Conservation (phyloP, 2,113 vertebrate genomes). For the Leucopsar rothschildi region DNA sequence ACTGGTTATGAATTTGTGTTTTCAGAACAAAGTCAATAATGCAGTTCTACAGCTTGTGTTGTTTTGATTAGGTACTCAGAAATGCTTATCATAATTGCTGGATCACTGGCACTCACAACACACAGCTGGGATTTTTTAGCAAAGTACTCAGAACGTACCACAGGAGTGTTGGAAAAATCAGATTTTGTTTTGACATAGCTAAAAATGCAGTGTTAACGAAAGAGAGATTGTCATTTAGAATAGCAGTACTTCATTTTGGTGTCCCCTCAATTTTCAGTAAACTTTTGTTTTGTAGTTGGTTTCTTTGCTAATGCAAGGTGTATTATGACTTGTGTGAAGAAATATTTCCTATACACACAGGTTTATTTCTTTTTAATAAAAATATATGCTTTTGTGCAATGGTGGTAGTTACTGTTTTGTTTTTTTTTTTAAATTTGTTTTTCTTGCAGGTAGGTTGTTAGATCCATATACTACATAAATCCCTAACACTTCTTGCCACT, state of each 20-base stretch:
- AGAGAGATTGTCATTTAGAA: neutral
- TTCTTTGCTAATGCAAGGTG: neutral
- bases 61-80: conserved; percentile 38
- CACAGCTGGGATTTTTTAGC: neutral
- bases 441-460: neutral
- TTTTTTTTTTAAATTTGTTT: neutral
- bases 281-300: neutral
- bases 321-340: neutral
- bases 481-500: neutral
- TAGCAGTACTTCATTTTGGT: neutral
- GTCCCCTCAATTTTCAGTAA: neutral
- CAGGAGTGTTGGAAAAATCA: neutral
- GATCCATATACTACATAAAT: neutral
- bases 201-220: neutral
- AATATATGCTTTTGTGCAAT: neutral
- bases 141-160: neutral
- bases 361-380: neutral
- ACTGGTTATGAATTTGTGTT: neutral
- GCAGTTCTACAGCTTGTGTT: neutral
- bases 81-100: neutral
- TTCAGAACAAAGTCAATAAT: neutral
- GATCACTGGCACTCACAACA: neutral
- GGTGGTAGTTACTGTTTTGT: neutral
- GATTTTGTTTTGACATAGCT: neutral
- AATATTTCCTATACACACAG: neutral